These are phyloP conservation scores for Pomacea maculata DNA, from an alignment of 1,140 invertebrate genomes.

Conservation along the genomic window DNA sequence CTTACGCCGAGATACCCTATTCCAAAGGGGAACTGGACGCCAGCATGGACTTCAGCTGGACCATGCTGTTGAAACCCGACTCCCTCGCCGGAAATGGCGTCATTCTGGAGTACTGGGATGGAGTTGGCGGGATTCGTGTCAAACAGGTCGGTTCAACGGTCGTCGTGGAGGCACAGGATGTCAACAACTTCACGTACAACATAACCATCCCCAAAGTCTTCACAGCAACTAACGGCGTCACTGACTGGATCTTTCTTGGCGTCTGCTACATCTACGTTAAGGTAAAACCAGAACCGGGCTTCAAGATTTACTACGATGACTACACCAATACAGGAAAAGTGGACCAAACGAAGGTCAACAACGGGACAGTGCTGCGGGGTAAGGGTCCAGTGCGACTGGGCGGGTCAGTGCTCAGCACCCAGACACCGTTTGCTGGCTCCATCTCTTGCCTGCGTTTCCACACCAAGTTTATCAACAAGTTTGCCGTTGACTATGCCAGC, in stretches of 20 bases:
- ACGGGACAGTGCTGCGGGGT: neutral
- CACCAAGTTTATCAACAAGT: neutral
- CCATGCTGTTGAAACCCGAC: conserved; percentile 1
- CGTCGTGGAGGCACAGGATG: neutral
- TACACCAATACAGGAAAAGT: too few relatives aligned
- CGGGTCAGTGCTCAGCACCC: neutral
- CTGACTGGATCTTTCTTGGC: neutral
- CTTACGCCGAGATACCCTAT: conserved; percentile 11
- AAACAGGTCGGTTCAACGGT: neutral
- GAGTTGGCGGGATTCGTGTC: neutral
- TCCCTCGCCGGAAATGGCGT: neutral
- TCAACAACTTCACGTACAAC: neutral
- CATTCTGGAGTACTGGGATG: conserved; percentile 20
- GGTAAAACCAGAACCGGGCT: neutral
- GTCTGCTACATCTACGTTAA: neutral
- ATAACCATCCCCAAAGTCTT: neutral
- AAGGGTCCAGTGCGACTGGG: neutral
- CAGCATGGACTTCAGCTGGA: neutral
- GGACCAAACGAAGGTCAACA: too few relatives aligned
- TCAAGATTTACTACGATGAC: neutral
- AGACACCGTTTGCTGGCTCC: neutral
- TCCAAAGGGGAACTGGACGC: neutral
- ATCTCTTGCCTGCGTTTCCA: conserved; percentile 13
- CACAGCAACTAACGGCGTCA: neutral
- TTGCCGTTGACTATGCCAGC: too few relatives aligned